Percentiles rank a stretch among this genome's conserved stretches.
Evolutionary conservation across 2,797 vertebrate species (phyloP).

Genomic region (Nannoperca obscura): DNA sequence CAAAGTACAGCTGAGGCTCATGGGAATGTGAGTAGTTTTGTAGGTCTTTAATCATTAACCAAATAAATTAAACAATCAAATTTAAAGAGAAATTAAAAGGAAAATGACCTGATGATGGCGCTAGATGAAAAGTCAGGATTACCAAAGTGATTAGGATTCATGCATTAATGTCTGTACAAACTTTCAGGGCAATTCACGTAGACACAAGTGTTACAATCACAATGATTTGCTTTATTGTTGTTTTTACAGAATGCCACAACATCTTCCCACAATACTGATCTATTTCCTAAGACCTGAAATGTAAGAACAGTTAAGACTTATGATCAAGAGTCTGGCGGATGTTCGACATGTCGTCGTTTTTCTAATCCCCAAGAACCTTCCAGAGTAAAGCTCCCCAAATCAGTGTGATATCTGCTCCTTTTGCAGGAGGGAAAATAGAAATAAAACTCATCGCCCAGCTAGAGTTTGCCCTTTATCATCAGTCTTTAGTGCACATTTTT

Average conservation of each 20-base stretch:
- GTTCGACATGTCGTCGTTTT: neutral
- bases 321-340: neutral
- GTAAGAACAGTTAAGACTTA: neutral
- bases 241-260: neutral
- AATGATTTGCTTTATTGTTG: neutral
- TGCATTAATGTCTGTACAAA: neutral
- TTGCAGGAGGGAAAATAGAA: conserved; percentile 3
- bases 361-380: conserved; percentile 7
- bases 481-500: conserved; percentile 14
- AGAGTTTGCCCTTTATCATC: conserved; percentile 26
- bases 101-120: neutral
- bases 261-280: neutral
- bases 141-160: neutral
- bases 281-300: neutral
- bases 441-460: conserved; percentile 10
- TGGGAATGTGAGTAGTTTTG: neutral
- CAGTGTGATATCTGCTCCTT: conserved; percentile 1
- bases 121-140: neutral
- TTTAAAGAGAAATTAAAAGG: too few relatives aligned
- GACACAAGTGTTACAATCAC: neutral
- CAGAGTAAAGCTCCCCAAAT: conserved; percentile 19
- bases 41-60: neutral
- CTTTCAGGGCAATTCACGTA: too few relatives aligned
- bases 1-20: neutral
- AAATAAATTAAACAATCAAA: neutral